Conservation (phyloP, 2,888 invertebrate species). For the Agapostemon virescens region DNA sequence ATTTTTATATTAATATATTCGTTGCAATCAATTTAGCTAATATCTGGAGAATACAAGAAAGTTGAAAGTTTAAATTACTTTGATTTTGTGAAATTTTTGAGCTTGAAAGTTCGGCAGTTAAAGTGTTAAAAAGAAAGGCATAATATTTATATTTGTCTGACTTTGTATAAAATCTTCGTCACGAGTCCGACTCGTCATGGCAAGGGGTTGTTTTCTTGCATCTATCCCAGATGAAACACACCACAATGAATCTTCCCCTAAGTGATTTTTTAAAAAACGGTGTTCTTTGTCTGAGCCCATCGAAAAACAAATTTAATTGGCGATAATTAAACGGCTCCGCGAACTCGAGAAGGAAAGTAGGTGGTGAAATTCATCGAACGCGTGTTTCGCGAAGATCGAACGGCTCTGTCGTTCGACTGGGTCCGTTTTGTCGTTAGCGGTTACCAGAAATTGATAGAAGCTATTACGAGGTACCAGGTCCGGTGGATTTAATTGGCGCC, state of each 20-base stretch:
- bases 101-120: no score
- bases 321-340: neutral
- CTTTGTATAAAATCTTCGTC: no score
- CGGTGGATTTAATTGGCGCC: slow-evolving; percentile 71
- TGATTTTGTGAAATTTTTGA: no score
- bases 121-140: no score
- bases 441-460: slow-evolving; percentile 61
- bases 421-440: slow-evolving; percentile 61
- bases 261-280: neutral
- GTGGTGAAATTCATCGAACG: slow-evolving; percentile 2
- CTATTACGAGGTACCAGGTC: slow-evolving; percentile 33
- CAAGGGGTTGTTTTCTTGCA: no score
- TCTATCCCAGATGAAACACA: neutral
- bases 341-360: neutral
- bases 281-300: neutral
- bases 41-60: no score
- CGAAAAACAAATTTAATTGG: neutral
- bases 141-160: no score
- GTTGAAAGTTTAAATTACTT: no score
- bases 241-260: neutral
- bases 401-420: slow-evolving; percentile 1
- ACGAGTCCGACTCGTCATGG: no score
- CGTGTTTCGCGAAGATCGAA: slow-evolving; percentile 16
- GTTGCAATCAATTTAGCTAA: no score
- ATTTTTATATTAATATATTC: no score